Evolutionary conservation across 2,888 invertebrate genomes (phyloP).

Genomic region (Caradrina kadenii): DNA sequence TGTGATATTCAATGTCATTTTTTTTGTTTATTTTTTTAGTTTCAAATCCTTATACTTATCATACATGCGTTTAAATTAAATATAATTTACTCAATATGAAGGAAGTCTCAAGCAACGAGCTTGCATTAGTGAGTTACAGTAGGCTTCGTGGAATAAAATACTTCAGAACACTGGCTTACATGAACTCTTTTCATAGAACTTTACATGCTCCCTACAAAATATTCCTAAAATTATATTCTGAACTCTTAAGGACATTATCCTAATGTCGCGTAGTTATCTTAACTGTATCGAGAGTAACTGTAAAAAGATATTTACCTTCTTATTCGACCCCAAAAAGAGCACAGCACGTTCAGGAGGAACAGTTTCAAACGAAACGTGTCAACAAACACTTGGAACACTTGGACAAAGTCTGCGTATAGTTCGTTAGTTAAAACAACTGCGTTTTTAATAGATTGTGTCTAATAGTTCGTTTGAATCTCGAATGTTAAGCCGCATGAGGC

Average conservation of each 20-base stretch:
- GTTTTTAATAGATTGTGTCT: slow-evolving; percentile 63
- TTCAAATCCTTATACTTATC: background rate
- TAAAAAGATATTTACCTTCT: slow-evolving; percentile 79
- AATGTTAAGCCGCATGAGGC: slow-evolving; percentile 72
- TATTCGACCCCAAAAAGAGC: slow-evolving; percentile 75
- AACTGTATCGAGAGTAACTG: slow-evolving; percentile 72
- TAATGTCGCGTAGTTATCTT: slow-evolving; percentile 53
- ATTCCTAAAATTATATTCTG: background rate
- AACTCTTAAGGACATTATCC: slow-evolving; percentile 37
- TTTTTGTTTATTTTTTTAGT: background rate
- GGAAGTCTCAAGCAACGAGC: background rate
- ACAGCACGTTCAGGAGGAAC: slow-evolving; percentile 66
- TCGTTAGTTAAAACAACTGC: slow-evolving; percentile 65
- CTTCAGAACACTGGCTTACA: background rate
- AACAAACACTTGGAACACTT: slow-evolving; percentile 80
- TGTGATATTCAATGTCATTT: slow-evolving; percentile 24
- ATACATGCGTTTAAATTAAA: no score
- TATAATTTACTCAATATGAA: background rate
- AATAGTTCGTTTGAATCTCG: slow-evolving; percentile 72
- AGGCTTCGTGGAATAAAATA: background rate
- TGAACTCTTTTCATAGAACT: background rate
- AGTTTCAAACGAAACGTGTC: slow-evolving; percentile 68
- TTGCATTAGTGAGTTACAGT: background rate
- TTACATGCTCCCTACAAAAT: background rate
- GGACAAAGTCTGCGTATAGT: slow-evolving; percentile 61